Evolutionary conservation across 2,888 invertebrate species (phyloP).

Genomic region (Cataglyphis rosenhaueri): DNA sequence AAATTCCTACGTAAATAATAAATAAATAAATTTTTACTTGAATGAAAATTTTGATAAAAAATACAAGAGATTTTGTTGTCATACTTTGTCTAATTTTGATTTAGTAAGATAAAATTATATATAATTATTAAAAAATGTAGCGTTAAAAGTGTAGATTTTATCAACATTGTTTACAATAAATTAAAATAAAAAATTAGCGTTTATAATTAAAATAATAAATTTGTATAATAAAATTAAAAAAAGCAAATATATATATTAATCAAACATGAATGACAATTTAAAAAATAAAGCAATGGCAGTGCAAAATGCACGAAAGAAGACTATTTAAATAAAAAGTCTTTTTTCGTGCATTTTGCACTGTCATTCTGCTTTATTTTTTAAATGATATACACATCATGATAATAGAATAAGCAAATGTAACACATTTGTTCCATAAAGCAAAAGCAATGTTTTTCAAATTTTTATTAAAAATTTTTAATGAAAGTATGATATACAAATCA

Average conservation of each 20-base stretch:
- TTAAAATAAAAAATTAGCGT: too few species aligned
- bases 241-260: not conserved
- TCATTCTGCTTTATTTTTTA: not conserved
- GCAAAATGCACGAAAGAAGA: not conserved
- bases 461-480: slow-evolving; percentile 7
- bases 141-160: too few species aligned
- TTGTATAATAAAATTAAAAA: too few species aligned
- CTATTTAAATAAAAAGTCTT: not conserved
- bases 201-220: too few species aligned
- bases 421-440: not conserved
- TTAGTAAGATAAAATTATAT: not conserved
- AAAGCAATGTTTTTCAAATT: not conserved
- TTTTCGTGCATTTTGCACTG: too few species aligned
- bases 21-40: not conserved
- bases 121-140: too few species aligned
- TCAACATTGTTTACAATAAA: too few species aligned
- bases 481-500: not conserved
- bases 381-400: not conserved
- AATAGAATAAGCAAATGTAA: not conserved
- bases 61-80: not conserved
- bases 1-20: too few species aligned
- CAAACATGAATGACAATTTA: not conserved
- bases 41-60: not conserved
- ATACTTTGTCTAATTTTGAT: not conserved
- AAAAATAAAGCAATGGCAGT: not conserved